Evolutionary conservation across 2,113 vertebrate genomes (phyloP).

Genomic region (Callorhinus ursinus): DNA sequence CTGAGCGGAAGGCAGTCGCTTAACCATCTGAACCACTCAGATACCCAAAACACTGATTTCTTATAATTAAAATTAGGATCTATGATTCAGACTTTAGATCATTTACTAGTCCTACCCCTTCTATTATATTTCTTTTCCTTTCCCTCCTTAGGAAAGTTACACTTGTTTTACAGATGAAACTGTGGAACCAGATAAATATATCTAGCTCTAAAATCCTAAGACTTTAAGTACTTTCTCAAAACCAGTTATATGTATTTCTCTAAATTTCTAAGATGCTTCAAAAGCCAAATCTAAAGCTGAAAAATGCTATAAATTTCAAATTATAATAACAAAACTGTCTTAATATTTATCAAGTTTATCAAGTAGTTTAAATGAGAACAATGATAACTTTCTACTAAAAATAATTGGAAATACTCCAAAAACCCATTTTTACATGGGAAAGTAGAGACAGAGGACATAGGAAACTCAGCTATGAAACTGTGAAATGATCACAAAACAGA

Average conservation of each 20-base stretch:
- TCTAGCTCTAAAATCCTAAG: slow-evolving; percentile 31
- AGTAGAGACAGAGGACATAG: not conserved
- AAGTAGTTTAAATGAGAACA: not conserved
- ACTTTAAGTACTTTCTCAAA: slow-evolving; percentile 20
- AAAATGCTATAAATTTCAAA: slow-evolving; percentile 5
- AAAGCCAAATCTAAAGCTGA: slow-evolving; percentile 13
- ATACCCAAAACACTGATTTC: not conserved
- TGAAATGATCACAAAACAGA: not conserved
- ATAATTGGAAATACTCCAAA: not conserved
- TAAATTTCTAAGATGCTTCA: not conserved
- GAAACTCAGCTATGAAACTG: not conserved
- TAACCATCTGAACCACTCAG: not conserved
- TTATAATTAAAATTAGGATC: slow-evolving; percentile 33
- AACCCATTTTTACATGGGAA: slow-evolving; percentile 19
- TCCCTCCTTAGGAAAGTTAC: not conserved
- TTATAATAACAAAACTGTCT: not conserved
- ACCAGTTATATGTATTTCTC: not conserved
- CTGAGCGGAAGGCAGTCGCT: not conserved
- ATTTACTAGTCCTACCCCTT: not conserved
- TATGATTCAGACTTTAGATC: not conserved
- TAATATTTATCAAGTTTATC: not conserved
- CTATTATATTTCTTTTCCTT: not conserved
- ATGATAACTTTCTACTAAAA: slow-evolving; percentile 5
- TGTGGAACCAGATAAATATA: not conserved
- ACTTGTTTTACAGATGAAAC: not conserved